Conservation (phyloP, 2,888 invertebrate genomes). For the Gastracanthus pulcherrimus region DNA sequence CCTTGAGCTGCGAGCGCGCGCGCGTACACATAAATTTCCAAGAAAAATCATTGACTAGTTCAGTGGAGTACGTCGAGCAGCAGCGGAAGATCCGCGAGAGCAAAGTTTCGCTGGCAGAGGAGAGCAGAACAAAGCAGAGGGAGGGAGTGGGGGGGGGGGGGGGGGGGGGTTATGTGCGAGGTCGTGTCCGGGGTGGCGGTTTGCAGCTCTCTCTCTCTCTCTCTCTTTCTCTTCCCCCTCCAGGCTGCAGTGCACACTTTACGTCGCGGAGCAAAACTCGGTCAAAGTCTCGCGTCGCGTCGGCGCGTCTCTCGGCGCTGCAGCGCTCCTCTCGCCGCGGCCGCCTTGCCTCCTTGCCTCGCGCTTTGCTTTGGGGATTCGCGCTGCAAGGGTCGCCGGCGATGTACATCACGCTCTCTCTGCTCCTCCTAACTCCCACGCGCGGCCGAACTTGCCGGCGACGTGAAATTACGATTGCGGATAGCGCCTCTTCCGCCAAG, state of each 20-base stretch:
- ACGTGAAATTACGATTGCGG: too few species aligned
- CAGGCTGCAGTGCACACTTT: background rate
- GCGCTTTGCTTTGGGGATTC: too few species aligned
- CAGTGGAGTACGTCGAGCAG: slow-evolving; percentile 8
- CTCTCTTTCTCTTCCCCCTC: background rate
- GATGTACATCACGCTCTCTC: too few species aligned
- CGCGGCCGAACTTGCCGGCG: too few species aligned
- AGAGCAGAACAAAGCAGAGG: slow-evolving; percentile 2
- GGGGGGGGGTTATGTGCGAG: slow-evolving; percentile 1
- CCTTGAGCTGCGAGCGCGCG: background rate
- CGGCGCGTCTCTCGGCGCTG: slow-evolving; percentile 2
- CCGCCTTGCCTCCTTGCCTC: too few species aligned
- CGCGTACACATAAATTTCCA: slow-evolving; percentile 2
- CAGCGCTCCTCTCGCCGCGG: background rate
- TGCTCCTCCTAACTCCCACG: too few species aligned
- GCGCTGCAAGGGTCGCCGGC: too few species aligned
- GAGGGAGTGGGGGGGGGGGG: background rate
- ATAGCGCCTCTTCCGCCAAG: too few species aligned
- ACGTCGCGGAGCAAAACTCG: slow-evolving; percentile 44
- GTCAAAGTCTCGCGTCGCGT: slow-evolving; percentile 54
- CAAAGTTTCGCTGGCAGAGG: too few species aligned
- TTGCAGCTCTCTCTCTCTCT: background rate
- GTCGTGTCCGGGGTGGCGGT: slow-evolving; percentile 11
- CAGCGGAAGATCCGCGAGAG: background rate
- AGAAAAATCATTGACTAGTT: slow-evolving; percentile 9